phyloP scores from a whole-genome alignment of 2,113 vertebrate species.

The Ptyas mucosa region DNA sequence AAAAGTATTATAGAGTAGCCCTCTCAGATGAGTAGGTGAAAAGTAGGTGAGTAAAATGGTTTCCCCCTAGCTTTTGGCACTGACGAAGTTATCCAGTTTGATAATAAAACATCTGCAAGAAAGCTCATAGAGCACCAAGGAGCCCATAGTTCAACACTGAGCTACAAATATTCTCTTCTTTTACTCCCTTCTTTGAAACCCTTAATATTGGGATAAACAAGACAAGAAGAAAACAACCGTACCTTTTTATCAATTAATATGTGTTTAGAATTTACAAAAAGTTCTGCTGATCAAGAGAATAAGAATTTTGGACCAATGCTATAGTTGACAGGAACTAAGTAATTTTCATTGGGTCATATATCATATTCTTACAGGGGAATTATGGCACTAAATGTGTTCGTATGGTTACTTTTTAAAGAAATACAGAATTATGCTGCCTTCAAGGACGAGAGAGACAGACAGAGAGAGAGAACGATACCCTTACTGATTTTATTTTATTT shows the following conservation, averaged over 20 bases:
- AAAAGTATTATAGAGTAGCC: not conserved
- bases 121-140: not conserved
- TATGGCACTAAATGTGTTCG: not conserved
- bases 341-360: not conserved
- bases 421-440: constrained; percentile 1
- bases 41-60: not conserved
- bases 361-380: not conserved
- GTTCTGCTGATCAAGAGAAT: not conserved
- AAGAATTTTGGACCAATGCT: not conserved
- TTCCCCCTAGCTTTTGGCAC: not conserved
- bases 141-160: not conserved
- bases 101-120: not conserved
- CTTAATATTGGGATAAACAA: not conserved
- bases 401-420: not conserved
- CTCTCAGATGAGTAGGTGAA: not conserved
- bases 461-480: not conserved
- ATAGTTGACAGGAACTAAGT: not conserved
- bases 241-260: not conserved
- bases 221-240: not conserved
- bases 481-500: not conserved
- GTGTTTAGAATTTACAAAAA: not conserved
- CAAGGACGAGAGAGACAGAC: too few species aligned
- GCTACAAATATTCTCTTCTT: not conserved
- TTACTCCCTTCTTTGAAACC: not conserved
- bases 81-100: not conserved